Evolutionary conservation across 2,888 invertebrate species (phyloP).

Genomic region (Acrocera orbiculus): DNA sequence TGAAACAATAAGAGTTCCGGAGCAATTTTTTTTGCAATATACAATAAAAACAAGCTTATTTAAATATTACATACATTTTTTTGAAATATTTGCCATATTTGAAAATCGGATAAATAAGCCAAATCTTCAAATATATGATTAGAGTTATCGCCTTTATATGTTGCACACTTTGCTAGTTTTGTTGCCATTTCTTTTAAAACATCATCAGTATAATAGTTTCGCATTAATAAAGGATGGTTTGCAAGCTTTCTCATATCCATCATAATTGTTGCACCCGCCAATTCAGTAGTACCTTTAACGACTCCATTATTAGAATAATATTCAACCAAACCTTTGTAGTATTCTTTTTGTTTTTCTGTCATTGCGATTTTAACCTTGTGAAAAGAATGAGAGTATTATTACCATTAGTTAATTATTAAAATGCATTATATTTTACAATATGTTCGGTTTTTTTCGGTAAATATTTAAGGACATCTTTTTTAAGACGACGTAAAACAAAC

Average conservation of each 20-base stretch:
- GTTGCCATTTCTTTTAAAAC: constrained; percentile 48
- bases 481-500: constrained; percentile 76
- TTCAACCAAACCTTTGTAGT: constrained; percentile 58
- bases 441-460: constrained; percentile 68
- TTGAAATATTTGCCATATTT: constrained; percentile 62
- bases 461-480: constrained; percentile 68
- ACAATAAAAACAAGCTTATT: constrained; percentile 13
- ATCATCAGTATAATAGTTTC: constrained; percentile 51
- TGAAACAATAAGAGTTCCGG: too few species aligned
- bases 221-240: constrained; percentile 78
- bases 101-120: constrained; percentile 76
- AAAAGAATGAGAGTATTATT: too few species aligned
- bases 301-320: constrained; percentile 44
- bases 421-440: constrained; percentile 31
- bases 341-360: constrained; percentile 49
- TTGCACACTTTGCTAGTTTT: constrained; percentile 44
- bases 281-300: constrained; percentile 38
- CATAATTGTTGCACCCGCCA: constrained; percentile 61
- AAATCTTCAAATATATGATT: constrained; percentile 76
- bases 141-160: constrained; percentile 57
- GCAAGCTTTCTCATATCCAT: constrained; percentile 87
- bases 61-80: constrained; percentile 39
- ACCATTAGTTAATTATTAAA: too few species aligned
- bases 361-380: constrained; percentile 39
- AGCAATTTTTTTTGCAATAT: too few species aligned